Conservation (phyloP, 2,113 vertebrate genomes). For the Thalassoma bifasciatum region DNA sequence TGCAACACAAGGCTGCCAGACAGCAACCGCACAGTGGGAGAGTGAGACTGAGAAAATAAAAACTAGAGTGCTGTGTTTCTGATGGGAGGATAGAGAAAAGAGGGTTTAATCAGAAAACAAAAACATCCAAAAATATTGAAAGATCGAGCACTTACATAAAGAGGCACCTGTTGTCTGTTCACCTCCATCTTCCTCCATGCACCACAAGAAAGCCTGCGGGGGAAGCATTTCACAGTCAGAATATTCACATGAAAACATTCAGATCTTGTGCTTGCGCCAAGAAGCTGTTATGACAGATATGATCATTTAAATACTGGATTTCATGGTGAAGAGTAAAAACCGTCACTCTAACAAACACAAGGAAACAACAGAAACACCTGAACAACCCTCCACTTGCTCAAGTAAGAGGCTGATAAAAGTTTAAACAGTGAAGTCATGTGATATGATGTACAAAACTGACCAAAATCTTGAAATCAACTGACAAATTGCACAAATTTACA, state of each 20-base stretch:
- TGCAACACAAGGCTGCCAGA: conserved; percentile 53
- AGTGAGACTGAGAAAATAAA: conserved; percentile 5
- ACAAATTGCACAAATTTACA: too few species aligned
- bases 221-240: conserved; percentile 43
- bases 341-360: too few species aligned
- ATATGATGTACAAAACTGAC: too few species aligned
- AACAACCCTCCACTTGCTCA: too few species aligned
- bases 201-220: conserved; percentile 68
- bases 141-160: conserved; percentile 88
- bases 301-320: too few species aligned
- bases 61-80: conserved; percentile 14
- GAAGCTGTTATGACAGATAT: too few species aligned
- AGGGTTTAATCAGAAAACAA: background rate
- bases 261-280: background rate
- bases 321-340: too few species aligned
- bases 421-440: too few species aligned
- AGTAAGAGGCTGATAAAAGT: too few species aligned
- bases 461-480: too few species aligned
- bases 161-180: conserved; percentile 87
- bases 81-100: background rate
- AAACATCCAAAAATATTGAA: background rate
- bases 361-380: too few species aligned
- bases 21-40: conserved; percentile 19
- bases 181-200: conserved; percentile 90
- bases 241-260: background rate